Evolutionary conservation across 35 echinoderm and acorn worm species (phyloP).

Genomic region (Heliocidaris tuberculata): DNA sequence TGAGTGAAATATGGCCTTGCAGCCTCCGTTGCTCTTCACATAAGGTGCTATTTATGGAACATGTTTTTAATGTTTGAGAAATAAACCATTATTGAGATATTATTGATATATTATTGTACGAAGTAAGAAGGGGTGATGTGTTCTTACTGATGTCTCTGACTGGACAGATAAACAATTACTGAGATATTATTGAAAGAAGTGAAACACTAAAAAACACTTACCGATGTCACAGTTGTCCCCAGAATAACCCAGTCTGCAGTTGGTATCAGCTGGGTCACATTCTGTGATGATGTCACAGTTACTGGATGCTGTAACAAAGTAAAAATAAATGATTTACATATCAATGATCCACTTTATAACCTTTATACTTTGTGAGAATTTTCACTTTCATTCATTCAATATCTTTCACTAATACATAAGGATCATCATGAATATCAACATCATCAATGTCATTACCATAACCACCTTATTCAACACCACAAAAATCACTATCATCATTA

Average conservation of each 20-base stretch:
- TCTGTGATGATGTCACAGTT: conserved; percentile 48
- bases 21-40: too few species aligned
- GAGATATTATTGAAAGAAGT: too few species aligned
- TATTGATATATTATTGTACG: too few species aligned
- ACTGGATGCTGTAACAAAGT: background rate
- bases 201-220: background rate
- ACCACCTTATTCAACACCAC: background rate
- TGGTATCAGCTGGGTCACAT: conserved; percentile 42
- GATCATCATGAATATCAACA: background rate
- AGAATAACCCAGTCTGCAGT: conserved; percentile 65
- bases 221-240: conserved; percentile 75
- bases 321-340: background rate
- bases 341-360: background rate
- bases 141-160: too few species aligned
- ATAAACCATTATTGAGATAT: too few species aligned
- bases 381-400: background rate
- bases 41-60: too few species aligned
- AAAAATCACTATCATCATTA: background rate
- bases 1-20: too few species aligned
- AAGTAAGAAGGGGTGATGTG: too few species aligned
- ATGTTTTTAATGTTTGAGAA: too few species aligned
- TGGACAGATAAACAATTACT: too few species aligned
- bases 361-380: background rate
- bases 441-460: background rate
- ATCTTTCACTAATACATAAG: background rate